A percentile compares a stretch with the other conserved stretches of the same genome.
Conservation (phyloP, 1,140 invertebrate species). For the Trichoplusia ni region DNA sequence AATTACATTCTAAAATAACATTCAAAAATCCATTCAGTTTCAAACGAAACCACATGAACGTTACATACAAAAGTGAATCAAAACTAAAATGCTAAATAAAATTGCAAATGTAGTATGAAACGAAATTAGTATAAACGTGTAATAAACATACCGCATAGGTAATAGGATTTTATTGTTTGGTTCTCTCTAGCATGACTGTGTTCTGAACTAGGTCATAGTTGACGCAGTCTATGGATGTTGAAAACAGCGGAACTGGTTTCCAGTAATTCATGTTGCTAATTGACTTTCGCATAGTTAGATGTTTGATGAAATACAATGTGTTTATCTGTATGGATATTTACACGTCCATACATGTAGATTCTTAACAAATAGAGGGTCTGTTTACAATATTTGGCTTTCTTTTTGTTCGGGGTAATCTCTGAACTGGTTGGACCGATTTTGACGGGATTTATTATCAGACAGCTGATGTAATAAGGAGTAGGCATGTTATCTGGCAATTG, state of each 20-base stretch:
- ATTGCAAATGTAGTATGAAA: neutral
- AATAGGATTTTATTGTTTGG: slow-evolving; percentile 50
- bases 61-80: too few species aligned
- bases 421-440: too few species aligned
- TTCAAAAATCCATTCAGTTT: too few species aligned
- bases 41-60: too few species aligned
- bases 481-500: too few species aligned
- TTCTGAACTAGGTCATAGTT: slow-evolving; percentile 49
- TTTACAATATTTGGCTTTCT: too few species aligned
- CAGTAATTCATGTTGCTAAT: slow-evolving; percentile 35
- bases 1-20: too few species aligned
- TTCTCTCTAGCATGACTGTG: slow-evolving; percentile 39
- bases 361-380: too few species aligned
- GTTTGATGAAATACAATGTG: slow-evolving; percentile 7
- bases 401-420: too few species aligned
- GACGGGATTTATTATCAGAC: too few species aligned
- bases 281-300: slow-evolving; percentile 30
- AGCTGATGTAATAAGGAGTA: too few species aligned
- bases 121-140: neutral
- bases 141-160: slow-evolving; percentile 33
- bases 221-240: slow-evolving; percentile 35
- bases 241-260: slow-evolving; percentile 1
- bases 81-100: neutral
- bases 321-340: neutral
- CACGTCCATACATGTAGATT: too few species aligned